Base-by-base conservation (phyloP, 2,113 vertebrate genomes). In the Dasyprocta punctata region DNA sequence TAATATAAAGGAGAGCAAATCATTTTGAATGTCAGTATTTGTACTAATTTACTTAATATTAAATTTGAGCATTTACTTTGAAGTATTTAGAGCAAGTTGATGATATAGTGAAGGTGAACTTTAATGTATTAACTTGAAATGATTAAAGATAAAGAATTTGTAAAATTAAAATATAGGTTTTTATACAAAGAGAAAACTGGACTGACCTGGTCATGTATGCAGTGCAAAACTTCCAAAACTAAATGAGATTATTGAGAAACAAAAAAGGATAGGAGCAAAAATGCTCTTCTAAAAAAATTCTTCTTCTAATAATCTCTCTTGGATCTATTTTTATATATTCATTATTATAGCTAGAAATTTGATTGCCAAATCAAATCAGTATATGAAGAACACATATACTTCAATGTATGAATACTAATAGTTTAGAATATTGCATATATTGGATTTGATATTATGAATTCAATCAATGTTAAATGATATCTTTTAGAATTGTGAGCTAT, bases 121-220 rank as follows among this genome's bases (percentile, higher is more conserved):
- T 92, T 80, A 73, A 96, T 67, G 3, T 58, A 80, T 75, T 12
- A 77, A 90, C 47, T 75, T 92, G 63, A 56, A 60, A 91, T 86
- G 71, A 94, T 93, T 94, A 83, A 92, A 90, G 47, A 90, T 20
- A 58, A 84, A 38, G 7, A 80, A 69, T 71, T 91, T 92, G 81
- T 82, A 30, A 65, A 67, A 93, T 96, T 7, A 75, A 94, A 89
- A 52, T 69, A 47, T 36, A 11, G 1, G 4, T 86, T 56, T 89
- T 75, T 13, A 44, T 44, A 13, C 47, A 77, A 71, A 47, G 11
- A 90, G 14, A 75, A 63, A 41, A 63, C 20, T 88, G 20, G 7
- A 73, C 22, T 67, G 22, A n/a, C 41, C 10, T 75, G 17, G 28
- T 24, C 58, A 47, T 47, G 20, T 88, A 30, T 44, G 28, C n/a